Percentiles rank a stretch among this genome's conserved stretches.
Evolutionary conservation across 2,113 vertebrate species (phyloP).

Genomic region (Sphyrna mokarran): DNA sequence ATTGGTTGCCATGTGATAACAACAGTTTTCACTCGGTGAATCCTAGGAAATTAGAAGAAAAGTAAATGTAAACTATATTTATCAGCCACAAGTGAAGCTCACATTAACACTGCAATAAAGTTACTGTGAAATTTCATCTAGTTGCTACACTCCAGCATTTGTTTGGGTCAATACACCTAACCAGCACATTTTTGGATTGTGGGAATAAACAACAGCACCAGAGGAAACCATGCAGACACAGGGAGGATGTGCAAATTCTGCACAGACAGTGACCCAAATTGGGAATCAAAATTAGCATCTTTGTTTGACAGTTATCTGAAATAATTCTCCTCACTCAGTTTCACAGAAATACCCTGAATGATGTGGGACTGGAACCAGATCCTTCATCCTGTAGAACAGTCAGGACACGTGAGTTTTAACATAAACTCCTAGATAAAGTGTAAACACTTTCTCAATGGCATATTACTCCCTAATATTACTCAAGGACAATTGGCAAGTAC

Average conservation of each 20-base stretch:
- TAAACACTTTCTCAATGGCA: not conserved
- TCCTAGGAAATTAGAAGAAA: not conserved
- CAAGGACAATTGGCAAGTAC: not conserved
- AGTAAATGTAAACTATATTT: no score
- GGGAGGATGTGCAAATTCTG: no score
- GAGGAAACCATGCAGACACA: no score
- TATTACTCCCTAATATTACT: not conserved
- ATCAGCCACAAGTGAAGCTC: no score
- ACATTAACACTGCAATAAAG: no score
- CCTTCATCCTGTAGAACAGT: not conserved
- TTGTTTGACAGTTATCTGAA: not conserved
- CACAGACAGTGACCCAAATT: no score
- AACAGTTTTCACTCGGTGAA: not conserved
- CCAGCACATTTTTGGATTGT: no score
- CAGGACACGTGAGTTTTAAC: not conserved
- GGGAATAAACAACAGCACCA: no score
- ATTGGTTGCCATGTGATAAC: not conserved
- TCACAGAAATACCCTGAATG: not conserved
- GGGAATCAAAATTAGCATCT: no score
- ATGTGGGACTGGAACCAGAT: not conserved
- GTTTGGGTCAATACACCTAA: no score
- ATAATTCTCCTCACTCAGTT: not conserved
- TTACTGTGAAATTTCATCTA: no score
- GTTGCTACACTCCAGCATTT: no score
- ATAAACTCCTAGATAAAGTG: not conserved